Conservation (phyloP, 1,140 invertebrate genomes). For the Vanessa tameamea region DNA sequence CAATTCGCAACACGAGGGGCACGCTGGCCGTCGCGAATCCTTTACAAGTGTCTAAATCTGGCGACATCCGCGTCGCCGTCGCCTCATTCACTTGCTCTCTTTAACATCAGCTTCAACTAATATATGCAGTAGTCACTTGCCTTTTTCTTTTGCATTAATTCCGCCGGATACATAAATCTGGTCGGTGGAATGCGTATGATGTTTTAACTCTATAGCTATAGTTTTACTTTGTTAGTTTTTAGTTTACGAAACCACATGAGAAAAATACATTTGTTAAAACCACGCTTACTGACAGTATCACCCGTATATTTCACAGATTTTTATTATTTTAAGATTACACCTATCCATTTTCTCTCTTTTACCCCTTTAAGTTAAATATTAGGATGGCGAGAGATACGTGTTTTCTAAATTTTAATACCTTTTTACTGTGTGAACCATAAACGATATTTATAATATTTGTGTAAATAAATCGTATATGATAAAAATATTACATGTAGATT, state of each 20-base stretch:
- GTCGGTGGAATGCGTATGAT: conserved; percentile 23
- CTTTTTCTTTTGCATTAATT: conserved; percentile 34
- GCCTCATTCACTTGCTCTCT: conserved; percentile 54
- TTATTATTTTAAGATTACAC: no score
- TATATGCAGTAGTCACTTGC: conserved; percentile 24
- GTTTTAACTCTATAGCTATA: conserved; percentile 8
- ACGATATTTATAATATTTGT: no score
- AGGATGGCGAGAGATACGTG: no score
- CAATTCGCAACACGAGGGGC: conserved; percentile 57
- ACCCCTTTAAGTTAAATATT: no score
- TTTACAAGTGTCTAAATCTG: conserved; percentile 60
- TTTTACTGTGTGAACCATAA: no score
- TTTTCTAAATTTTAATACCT: no score
- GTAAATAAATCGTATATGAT: no score
- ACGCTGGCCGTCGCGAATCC: conserved; percentile 52
- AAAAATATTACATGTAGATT: no score
- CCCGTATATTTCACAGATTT: background rate
- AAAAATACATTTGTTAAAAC: background rate
- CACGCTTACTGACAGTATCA: background rate
- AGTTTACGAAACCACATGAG: background rate
- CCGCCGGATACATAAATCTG: conserved; percentile 39
- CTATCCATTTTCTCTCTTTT: no score
- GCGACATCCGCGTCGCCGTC: conserved; percentile 64
- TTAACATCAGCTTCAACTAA: conserved; percentile 46
- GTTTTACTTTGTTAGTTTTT: background rate